phyloP scores from a whole-genome alignment of 1,140 invertebrate genomes.

The Neodiprion virginianus region DNA sequence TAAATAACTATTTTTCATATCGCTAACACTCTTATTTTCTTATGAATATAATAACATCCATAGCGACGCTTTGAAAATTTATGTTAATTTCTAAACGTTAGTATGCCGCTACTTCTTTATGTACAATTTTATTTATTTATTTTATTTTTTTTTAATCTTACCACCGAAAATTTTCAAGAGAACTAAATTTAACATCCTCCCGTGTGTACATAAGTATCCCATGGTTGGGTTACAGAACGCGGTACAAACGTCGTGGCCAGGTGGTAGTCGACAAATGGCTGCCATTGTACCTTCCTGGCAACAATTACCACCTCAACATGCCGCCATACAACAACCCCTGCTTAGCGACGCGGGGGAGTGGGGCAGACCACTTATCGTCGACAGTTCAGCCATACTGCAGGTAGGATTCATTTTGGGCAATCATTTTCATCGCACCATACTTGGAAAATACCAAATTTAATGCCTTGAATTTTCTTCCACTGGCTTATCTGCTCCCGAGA shows the following conservation, averaged over 20 bases:
- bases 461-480: not conserved
- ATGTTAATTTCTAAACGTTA: too few species aligned
- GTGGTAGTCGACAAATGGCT: slow-evolving; percentile 78
- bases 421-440: not conserved
- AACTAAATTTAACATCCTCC: slow-evolving; percentile 1
- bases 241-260: slow-evolving; percentile 83
- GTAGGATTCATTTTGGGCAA: slow-evolving; percentile 48
- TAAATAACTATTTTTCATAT: too few species aligned
- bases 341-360: slow-evolving; percentile 75
- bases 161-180: too few species aligned
- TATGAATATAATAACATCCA: too few species aligned
- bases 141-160: too few species aligned
- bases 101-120: too few species aligned
- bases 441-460: not conserved
- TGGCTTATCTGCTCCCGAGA: too few species aligned
- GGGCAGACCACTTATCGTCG: slow-evolving; percentile 81
- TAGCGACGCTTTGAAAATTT: too few species aligned
- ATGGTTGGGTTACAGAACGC: slow-evolving; percentile 66
- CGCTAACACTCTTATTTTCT: too few species aligned
- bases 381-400: slow-evolving; percentile 76
- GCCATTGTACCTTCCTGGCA: slow-evolving; percentile 90
- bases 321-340: slow-evolving; percentile 75
- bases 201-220: slow-evolving; percentile 30
- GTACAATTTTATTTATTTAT: too few species aligned
- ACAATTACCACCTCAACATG: slow-evolving; percentile 75